These are phyloP conservation scores for Nematostella vectensis DNA, from an alignment of 92 coral and sea anemone genomes.

Conservation along the genomic window DNA sequence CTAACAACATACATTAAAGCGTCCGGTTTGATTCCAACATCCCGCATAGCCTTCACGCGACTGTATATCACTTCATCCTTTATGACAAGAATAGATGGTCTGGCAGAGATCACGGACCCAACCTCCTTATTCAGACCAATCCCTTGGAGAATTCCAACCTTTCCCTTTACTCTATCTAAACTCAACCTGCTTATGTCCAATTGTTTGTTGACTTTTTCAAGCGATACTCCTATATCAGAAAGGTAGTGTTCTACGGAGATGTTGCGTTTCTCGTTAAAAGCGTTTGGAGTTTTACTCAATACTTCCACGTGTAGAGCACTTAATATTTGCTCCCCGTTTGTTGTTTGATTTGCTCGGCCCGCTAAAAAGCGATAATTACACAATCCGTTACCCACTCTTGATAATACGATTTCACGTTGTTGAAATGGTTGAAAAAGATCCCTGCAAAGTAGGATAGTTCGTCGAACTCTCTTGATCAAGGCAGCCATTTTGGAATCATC, in stretches of 20 bases:
- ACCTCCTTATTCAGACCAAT: slow-evolving; percentile 21
- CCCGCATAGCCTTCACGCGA: slow-evolving; percentile 47
- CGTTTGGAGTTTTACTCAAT: too few relatives aligned
- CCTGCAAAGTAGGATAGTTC: too few relatives aligned
- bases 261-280: slow-evolving; percentile 18
- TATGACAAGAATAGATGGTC: slow-evolving; percentile 62
- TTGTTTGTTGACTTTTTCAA: slow-evolving; percentile 22
- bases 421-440: too few relatives aligned
- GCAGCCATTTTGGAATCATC: too few relatives aligned
- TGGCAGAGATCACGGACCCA: slow-evolving; percentile 41
- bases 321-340: too few relatives aligned
- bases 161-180: slow-evolving; percentile 30
- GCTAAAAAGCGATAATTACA: too few relatives aligned
- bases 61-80: slow-evolving; percentile 41
- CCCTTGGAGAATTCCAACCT: slow-evolving; percentile 25
- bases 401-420: too few relatives aligned
- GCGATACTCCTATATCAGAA: slow-evolving; percentile 19
- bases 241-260: slow-evolving; percentile 29
- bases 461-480: too few relatives aligned
- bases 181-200: slow-evolving; percentile 36
- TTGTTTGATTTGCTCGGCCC: too few relatives aligned
- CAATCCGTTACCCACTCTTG: too few relatives aligned
- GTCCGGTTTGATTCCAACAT: slow-evolving; percentile 58
- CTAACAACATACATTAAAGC: slow-evolving; percentile 51
- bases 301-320: too few relatives aligned